These are phyloP conservation scores for Thyatira batis DNA, from an alignment of 2,888 invertebrate species.

Conservation along the genomic window DNA sequence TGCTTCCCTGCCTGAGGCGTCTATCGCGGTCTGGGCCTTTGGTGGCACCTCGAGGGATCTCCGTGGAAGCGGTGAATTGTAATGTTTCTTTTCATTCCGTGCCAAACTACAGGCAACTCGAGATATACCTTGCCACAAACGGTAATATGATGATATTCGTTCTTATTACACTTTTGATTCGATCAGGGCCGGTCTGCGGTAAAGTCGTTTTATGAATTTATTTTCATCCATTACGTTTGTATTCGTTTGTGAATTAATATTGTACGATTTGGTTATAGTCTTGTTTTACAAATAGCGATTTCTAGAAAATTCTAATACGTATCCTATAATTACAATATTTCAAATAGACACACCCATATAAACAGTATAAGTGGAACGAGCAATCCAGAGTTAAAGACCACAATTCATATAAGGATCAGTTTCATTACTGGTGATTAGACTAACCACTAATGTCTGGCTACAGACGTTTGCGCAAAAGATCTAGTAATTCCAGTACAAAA, in stretches of 20 bases:
- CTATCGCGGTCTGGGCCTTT: conserved; percentile 28
- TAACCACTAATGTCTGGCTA: conserved; percentile 51
- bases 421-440: conserved; percentile 56
- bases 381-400: conserved; percentile 32
- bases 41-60: conserved; percentile 28
- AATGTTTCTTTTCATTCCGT: conserved; percentile 39
- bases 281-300: background rate
- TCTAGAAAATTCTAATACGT: background rate
- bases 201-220: background rate
- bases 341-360: background rate
- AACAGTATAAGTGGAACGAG: background rate
- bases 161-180: background rate
- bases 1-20: conserved; percentile 43
- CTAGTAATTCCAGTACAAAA: conserved; percentile 43
- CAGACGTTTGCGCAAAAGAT: conserved; percentile 35
- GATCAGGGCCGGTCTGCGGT: background rate
- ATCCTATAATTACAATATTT: background rate
- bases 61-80: conserved; percentile 34
- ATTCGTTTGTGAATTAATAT: background rate
- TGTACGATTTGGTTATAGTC: background rate
- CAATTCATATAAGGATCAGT: conserved; percentile 44
- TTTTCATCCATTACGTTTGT: background rate
- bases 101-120: conserved; percentile 25
- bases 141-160: background rate
- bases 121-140: conserved; percentile 2